Evolutionary conservation across 1,140 invertebrate genomes (phyloP).

Genomic region (Drosophila dunni): DNA sequence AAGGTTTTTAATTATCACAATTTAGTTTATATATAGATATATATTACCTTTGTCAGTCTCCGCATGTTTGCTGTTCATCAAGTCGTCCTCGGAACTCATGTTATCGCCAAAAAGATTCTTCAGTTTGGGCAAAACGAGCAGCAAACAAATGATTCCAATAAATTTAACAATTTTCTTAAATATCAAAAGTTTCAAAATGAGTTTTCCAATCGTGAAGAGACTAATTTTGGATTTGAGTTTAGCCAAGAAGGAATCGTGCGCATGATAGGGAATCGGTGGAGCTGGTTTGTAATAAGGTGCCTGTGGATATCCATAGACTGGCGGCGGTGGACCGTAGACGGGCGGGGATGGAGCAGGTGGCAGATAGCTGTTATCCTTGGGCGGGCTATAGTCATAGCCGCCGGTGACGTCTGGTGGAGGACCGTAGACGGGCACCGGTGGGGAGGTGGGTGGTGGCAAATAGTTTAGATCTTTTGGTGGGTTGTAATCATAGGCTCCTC

Average conservation of each 20-base stretch:
- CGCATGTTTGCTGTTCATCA: constrained; percentile 63
- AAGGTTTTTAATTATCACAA: constrained; percentile 1
- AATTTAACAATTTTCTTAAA: constrained; percentile 92
- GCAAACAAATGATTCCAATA: constrained; percentile 89
- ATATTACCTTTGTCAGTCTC: constrained; percentile 66
- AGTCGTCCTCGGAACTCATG: constrained; percentile 55
- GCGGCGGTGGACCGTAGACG: constrained; percentile 59
- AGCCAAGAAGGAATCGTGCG: constrained; percentile 86
- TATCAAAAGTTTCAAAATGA: constrained; percentile 89
- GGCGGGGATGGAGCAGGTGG: constrained; percentile 80
- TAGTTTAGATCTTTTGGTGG: constrained; percentile 82
- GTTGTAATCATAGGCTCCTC: constrained; percentile 70
- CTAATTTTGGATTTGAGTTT: constrained; percentile 89
- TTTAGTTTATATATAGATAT: background rate
- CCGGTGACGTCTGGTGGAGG: constrained; percentile 38
- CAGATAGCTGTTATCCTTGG: constrained; percentile 81
- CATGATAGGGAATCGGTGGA: constrained; percentile 75
- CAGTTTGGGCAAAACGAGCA: constrained; percentile 90
- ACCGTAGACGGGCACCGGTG: constrained; percentile 62
- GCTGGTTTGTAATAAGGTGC: constrained; percentile 85
- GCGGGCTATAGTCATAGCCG: constrained; percentile 68
- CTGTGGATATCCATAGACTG: constrained; percentile 83
- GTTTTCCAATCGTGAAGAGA: constrained; percentile 89
- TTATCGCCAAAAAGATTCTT: constrained; percentile 83
- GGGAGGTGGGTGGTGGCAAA: constrained; percentile 67